A percentile compares a stretch with the other conserved stretches of the same genome.
Evolutionary conservation across 2,888 invertebrate species (phyloP).

Genomic region (Phorcus lineatus): DNA sequence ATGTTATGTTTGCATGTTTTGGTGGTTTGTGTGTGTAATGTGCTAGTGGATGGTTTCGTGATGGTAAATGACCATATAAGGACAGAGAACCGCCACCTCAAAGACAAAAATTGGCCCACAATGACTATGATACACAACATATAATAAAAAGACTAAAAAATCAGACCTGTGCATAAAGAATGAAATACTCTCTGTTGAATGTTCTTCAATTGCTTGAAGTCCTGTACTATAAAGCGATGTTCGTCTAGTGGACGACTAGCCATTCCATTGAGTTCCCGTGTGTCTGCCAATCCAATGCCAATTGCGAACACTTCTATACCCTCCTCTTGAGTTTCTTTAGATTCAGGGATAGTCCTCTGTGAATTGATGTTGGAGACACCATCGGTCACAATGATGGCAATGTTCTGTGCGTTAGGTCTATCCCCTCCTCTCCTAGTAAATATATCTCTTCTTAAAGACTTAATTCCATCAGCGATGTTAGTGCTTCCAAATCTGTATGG

Average conservation of each 20-base stretch:
- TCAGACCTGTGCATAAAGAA: slow-evolving; percentile 42
- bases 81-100: slow-evolving; percentile 1
- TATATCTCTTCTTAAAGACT: slow-evolving; percentile 55
- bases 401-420: slow-evolving; percentile 55
- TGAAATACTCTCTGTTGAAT: slow-evolving; percentile 31
- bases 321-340: slow-evolving; percentile 43
- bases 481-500: slow-evolving; percentile 64
- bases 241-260: slow-evolving; percentile 50
- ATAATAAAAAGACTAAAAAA: not conserved
- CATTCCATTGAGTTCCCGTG: slow-evolving; percentile 56
- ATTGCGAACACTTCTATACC: slow-evolving; percentile 49
- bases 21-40: no score
- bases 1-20: no score
- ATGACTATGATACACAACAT: not conserved
- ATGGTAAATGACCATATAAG: not conserved
- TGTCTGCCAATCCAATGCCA: slow-evolving; percentile 56
- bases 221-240: slow-evolving; percentile 51
- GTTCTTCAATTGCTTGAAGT: slow-evolving; percentile 33
- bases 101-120: slow-evolving; percentile 7
- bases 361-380: slow-evolving; percentile 68
- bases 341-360: slow-evolving; percentile 63
- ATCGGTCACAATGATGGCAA: slow-evolving; percentile 67
- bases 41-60: not conserved
- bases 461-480: slow-evolving; percentile 67
- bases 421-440: slow-evolving; percentile 63